Conservation (phyloP, 2,888 invertebrate genomes). For the Drosophila nr. perissopoda region DNA sequence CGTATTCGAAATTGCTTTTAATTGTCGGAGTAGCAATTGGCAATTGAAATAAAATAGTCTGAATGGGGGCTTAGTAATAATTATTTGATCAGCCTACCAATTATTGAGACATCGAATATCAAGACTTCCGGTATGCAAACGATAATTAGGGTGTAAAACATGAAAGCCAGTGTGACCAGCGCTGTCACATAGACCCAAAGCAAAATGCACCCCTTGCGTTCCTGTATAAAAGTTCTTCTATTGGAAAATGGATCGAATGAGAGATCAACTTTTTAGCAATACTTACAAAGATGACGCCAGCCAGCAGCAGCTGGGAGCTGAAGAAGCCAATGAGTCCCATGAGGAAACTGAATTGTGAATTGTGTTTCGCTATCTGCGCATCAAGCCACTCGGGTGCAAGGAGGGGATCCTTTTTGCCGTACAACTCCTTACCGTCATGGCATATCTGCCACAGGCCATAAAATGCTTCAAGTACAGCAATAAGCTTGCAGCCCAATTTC, state of each 20-base stretch:
- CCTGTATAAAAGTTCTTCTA: conserved; percentile 3
- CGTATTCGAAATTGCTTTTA: neutral
- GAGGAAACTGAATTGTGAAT: conserved; percentile 1
- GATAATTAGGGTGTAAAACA: conserved; percentile 32
- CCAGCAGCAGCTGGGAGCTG: conserved; percentile 19
- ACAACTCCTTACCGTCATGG: conserved; percentile 1
- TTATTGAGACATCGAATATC: conserved; percentile 17
- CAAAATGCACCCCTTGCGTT: conserved; percentile 35
- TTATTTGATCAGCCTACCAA: conserved; percentile 30
- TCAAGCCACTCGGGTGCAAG: conserved; percentile 13
- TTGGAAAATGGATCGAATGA: too few relatives aligned
- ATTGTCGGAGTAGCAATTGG: neutral
- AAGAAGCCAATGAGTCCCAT: conserved; percentile 20
- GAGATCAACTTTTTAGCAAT: neutral
- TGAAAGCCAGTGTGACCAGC: conserved; percentile 4
- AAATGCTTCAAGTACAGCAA: conserved; percentile 39
- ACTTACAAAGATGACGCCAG: conserved; percentile 42
- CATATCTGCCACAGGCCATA: conserved; percentile 23
- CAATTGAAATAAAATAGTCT: neutral
- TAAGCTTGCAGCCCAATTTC: conserved; percentile 50
- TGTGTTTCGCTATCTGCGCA: neutral
- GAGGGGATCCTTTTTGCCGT: neutral
- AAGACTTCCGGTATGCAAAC: conserved; percentile 11
- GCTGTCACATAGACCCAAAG: conserved; percentile 41
- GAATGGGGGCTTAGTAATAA: neutral